Evolutionary conservation across 2,888 invertebrate species (phyloP).

Genomic region (Chydorus sphaericus): DNA sequence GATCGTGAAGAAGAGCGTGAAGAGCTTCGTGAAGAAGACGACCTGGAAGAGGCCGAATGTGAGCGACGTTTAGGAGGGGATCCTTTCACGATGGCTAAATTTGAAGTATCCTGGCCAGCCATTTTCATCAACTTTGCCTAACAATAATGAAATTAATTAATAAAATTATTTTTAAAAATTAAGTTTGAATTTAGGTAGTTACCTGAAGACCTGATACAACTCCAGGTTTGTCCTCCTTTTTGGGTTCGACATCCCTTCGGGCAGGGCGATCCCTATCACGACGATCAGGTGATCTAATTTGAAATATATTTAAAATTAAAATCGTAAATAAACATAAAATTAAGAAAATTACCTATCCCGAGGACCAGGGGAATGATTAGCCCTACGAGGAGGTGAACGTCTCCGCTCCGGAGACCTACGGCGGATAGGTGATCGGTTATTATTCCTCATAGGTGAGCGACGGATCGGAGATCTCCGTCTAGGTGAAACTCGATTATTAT

Average conservation of each 20-base stretch:
- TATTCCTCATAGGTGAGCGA: neutral
- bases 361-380: neutral
- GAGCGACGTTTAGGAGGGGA: slow-evolving; percentile 5
- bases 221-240: slow-evolving; percentile 3
- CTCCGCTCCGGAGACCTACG: slow-evolving; percentile 6
- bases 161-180: neutral
- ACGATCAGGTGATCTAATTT: slow-evolving; percentile 6
- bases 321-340: neutral
- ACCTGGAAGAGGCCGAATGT: neutral
- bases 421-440: slow-evolving; percentile 1
- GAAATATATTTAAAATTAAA: neutral
- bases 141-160: neutral
- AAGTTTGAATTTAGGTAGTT: neutral
- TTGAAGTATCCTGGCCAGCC: slow-evolving; percentile 6
- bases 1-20: slow-evolving; percentile 4
- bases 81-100: neutral
- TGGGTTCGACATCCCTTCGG: neutral
- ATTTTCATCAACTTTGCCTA: slow-evolving; percentile 10
- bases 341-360: neutral
- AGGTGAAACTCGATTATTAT: neutral
- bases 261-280: slow-evolving; percentile 4
- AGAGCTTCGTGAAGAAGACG: slow-evolving; percentile 8
- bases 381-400: slow-evolving; percentile 8
- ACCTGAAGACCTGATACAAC: slow-evolving; percentile 8
- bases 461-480: neutral